Evolutionary conservation across 2,888 invertebrate genomes (phyloP), one percentile per base, ranked within the genome.

Genomic region (Tachina lurida): DNA sequence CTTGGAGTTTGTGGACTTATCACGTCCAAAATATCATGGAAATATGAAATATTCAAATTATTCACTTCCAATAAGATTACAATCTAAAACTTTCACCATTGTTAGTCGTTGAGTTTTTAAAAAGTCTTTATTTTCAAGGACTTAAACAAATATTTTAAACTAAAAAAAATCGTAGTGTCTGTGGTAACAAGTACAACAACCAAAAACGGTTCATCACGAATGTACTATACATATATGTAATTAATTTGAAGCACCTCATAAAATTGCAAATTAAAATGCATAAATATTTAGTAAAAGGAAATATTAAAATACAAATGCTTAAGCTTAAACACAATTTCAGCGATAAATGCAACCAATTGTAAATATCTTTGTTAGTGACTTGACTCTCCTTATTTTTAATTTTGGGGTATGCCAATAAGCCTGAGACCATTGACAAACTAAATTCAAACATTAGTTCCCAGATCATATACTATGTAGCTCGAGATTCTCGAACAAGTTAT

Each of bases 211-310:
- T 76, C 41, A 56, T 63, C 83, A 86, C 77, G 71, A 73, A 80
- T 79, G 31, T 31, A 31, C n/a, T n/a, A n/a, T n/a, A n/a, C n/a
- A 31, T 63, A 71, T 71, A 67, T 71, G 56, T 81, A 87, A 85
- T 85, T 85, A 85, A 85, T 78, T 75, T 87, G 78, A 87, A 87
- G 80, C 78, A 85, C 71, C 80, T 84, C 84, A 80, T 84, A 87
- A 87, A 85, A 63, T 74, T 77, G 41, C 54, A 73, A 77, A 81
- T 75, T 81, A 78, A 81, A 75, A 71, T 65, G 75, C 70, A 84
- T 65, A 87, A 78, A 81, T 71, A 71, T 41, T 19, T 54, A 13
- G 2, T 13, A 31, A 71, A 31, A n/a, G 31, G 31, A 45, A 17
- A 31, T 62, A 31, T 13, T n/a, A 78, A 39, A 68, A n/a, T n/a